Conservation (phyloP, 2,113 vertebrate genomes). For the Cyanocitta stelleri region DNA sequence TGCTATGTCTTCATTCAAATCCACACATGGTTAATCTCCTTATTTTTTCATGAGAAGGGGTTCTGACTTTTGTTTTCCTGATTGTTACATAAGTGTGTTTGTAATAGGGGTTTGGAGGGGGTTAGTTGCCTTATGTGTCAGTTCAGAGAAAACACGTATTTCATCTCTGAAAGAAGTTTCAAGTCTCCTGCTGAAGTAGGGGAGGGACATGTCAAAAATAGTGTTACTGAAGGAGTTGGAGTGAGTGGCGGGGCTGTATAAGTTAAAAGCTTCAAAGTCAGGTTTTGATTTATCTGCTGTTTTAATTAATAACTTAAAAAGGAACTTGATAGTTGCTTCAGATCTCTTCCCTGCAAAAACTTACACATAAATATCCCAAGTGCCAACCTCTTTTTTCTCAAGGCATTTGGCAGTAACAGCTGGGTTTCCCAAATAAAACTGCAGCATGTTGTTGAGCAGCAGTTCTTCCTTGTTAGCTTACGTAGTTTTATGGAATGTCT, state of each 20-base stretch:
- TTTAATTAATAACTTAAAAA: neutral
- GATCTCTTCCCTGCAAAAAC: neutral
- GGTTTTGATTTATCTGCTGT: neutral
- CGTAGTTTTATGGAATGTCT: neutral
- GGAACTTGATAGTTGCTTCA: neutral
- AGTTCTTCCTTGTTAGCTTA: neutral
- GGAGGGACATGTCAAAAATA: neutral
- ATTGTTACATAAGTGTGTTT: neutral
- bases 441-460: neutral
- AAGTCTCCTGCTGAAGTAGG: neutral
- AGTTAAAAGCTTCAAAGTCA: neutral
- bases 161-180: neutral
- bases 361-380: neutral
- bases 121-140: neutral
- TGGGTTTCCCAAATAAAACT: neutral
- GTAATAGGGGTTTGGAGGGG: neutral
- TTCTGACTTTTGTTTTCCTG: neutral
- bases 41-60: neutral
- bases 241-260: neutral
- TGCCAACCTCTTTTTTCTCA: neutral
- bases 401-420: neutral
- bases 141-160: neutral
- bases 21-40: neutral
- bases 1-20: neutral
- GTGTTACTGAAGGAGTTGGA: neutral